phyloP scores from a whole-genome alignment of 2,113 vertebrate species.

The Danio rerio region DNA sequence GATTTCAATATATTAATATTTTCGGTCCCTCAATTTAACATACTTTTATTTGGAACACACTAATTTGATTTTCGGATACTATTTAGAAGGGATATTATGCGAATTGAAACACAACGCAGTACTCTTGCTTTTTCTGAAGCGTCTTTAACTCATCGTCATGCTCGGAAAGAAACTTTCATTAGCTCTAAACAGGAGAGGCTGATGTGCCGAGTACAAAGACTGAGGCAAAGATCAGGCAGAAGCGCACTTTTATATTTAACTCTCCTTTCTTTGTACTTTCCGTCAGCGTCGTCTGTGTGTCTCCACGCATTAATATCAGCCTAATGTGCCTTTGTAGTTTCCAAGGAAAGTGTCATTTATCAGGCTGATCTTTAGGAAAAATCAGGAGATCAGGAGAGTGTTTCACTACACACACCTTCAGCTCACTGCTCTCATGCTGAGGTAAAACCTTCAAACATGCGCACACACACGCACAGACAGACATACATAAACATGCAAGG shows the following conservation, averaged over 20 bases:
- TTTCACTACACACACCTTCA: constrained; percentile 17
- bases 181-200: background rate
- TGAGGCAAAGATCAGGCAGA: background rate
- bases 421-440: constrained; percentile 7
- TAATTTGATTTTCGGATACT: too few species aligned
- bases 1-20: too few species aligned
- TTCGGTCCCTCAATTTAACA: too few species aligned
- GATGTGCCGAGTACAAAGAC: constrained; percentile 25
- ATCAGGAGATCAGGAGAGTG: constrained; percentile 23
- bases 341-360: constrained; percentile 22
- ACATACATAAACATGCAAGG: too few species aligned
- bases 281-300: constrained; percentile 21
- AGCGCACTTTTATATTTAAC: constrained; percentile 25
- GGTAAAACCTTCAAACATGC: background rate
- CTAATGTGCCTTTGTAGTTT: constrained; percentile 34
- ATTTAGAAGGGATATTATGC: too few species aligned
- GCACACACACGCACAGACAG: background rate
- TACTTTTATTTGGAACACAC: too few species aligned
- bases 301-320: constrained; percentile 31
- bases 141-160: background rate
- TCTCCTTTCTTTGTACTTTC: constrained; percentile 26
- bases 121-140: too few species aligned
- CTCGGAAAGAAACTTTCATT: constrained; percentile 22
- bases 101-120: too few species aligned
- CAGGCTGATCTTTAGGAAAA: constrained; percentile 32